Evolutionary conservation across 2,113 vertebrate species (phyloP).

Genomic region (Marmota flaviventris): DNA sequence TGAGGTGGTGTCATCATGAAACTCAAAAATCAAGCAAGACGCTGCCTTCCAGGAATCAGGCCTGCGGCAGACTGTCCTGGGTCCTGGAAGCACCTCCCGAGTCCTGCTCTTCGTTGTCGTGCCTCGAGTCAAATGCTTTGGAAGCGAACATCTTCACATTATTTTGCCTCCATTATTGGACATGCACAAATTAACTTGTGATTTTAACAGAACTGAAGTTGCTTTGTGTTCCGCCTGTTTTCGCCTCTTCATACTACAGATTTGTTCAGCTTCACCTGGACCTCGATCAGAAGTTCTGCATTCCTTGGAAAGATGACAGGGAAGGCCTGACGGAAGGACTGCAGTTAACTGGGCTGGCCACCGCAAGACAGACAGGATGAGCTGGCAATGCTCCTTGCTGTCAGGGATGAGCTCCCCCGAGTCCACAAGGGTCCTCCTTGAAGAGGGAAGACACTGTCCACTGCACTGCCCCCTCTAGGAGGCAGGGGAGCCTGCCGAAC

Average conservation of each 20-base stretch:
- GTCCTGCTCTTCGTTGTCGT: no score
- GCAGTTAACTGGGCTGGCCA: background rate
- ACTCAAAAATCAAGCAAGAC: background rate
- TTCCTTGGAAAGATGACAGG: accelerated
- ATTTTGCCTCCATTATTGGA: background rate
- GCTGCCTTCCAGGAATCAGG: background rate
- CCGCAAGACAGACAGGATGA: accelerated
- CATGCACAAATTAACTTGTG: background rate
- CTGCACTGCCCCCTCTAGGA: background rate
- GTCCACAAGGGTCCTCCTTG: background rate
- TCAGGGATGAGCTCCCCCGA: background rate
- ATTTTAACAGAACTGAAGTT: background rate
- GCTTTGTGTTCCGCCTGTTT: background rate
- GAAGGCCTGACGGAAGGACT: background rate
- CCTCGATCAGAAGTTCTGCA: accelerated
- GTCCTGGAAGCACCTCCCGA: background rate
- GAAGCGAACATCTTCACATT: background rate
- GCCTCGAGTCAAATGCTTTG: background rate
- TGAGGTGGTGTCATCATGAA: background rate
- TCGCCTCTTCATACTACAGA: background rate
- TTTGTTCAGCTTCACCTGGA: background rate
- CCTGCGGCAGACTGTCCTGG: accelerated
- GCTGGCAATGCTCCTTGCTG: background rate
- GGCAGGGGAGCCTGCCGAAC: background rate
- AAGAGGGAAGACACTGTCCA: background rate